phyloP scores from a whole-genome alignment of 2,113 vertebrate genomes.

The Chauna torquata region DNA sequence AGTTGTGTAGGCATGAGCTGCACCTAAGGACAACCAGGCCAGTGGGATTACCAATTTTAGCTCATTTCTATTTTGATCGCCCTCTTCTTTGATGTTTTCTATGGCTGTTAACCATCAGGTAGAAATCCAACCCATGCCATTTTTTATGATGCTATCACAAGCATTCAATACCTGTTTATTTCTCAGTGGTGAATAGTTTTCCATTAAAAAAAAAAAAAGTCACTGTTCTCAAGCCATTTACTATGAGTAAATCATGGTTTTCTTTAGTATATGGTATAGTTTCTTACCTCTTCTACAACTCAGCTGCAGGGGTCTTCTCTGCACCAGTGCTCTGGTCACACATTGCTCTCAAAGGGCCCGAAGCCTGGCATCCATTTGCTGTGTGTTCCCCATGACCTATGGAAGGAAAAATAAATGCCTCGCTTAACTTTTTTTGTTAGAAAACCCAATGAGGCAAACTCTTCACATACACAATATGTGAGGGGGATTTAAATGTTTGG shows the following conservation, averaged over 20 bases:
- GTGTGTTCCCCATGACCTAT: background rate
- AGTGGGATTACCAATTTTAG: background rate
- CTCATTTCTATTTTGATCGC: background rate
- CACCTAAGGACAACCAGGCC: background rate
- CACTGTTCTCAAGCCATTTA: background rate
- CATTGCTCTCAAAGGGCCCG: background rate
- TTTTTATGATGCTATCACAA: background rate
- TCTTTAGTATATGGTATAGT: background rate
- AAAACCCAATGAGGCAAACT: background rate
- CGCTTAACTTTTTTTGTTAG: background rate
- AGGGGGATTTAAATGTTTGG: constrained; percentile 3
- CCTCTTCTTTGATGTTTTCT: background rate
- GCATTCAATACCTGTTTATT: background rate
- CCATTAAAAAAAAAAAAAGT: background rate
- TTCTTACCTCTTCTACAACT: background rate
- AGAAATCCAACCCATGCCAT: background rate
- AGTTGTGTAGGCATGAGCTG: background rate
- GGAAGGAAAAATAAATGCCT: background rate
- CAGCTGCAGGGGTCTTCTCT: background rate
- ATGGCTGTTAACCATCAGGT: background rate
- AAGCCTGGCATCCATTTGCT: background rate
- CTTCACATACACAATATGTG: background rate
- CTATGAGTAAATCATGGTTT: background rate
- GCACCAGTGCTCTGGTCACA: background rate
- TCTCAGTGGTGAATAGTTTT: background rate